Evolutionary conservation across 2,113 vertebrate species (phyloP).

Genomic region (Phylloscopus trochiloides): DNA sequence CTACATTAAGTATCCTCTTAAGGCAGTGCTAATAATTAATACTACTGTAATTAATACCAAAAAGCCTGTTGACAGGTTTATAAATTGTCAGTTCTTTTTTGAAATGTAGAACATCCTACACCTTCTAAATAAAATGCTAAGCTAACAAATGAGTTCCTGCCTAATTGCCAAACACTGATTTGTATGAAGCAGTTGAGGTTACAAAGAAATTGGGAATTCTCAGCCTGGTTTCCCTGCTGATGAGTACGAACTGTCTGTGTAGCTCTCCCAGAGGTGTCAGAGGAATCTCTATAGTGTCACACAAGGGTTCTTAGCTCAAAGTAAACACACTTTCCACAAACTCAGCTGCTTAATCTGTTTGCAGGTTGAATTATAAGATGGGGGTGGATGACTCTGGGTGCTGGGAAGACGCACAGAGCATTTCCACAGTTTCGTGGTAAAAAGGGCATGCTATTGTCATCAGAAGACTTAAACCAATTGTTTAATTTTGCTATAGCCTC

Average conservation of each 20-base stretch:
- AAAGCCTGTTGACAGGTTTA: constrained; percentile 15
- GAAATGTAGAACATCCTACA: constrained; percentile 38
- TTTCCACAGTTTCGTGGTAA: constrained; percentile 74
- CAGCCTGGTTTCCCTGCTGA: constrained; percentile 68
- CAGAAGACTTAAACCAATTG: constrained; percentile 67
- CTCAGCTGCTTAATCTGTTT: constrained; percentile 87
- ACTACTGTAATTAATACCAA: not conserved
- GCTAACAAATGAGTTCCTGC: constrained; percentile 68
- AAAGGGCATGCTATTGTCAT: constrained; percentile 65
- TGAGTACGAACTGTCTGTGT: constrained; percentile 71
- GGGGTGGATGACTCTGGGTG: constrained; percentile 74
- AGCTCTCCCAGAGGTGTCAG: constrained; percentile 74
- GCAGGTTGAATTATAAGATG: constrained; percentile 86
- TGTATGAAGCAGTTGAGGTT: constrained; percentile 69
- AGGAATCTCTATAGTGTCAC: constrained; percentile 78
- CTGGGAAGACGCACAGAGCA: constrained; percentile 74
- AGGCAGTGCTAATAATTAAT: constrained; percentile 22
- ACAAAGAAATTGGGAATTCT: constrained; percentile 76
- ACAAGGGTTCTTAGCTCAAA: constrained; percentile 81
- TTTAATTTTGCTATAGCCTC: constrained; percentile 65
- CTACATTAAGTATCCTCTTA: not conserved
- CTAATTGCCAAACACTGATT: constrained; percentile 70
- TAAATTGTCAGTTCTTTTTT: constrained; percentile 41
- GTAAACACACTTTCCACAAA: constrained; percentile 84
- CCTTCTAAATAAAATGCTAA: constrained; percentile 40